phyloP scores from a whole-genome alignment of 2,888 invertebrate genomes.

The Agriotes lineatus region DNA sequence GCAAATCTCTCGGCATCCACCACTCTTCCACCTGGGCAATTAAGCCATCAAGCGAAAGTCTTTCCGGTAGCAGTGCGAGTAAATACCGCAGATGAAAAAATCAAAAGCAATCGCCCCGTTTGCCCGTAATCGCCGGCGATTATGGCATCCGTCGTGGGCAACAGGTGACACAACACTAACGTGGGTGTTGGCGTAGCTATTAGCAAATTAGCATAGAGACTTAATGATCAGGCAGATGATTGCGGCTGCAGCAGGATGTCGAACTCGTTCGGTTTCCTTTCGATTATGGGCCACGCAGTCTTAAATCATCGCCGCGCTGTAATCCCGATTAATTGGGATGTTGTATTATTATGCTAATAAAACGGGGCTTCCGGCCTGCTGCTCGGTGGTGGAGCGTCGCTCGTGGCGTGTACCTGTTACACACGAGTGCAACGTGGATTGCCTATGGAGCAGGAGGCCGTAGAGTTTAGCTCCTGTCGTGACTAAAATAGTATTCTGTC shows the following conservation, averaged over 20 bases:
- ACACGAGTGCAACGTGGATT: background rate
- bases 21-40: too few species aligned
- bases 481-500: too few species aligned
- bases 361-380: background rate
- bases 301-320: background rate
- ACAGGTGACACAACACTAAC: slow-evolving; percentile 16
- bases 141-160: background rate
- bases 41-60: too few species aligned
- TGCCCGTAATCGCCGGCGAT: too few species aligned
- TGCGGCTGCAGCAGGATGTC: slow-evolving; percentile 21
- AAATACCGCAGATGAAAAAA: too few species aligned
- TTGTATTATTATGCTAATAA: background rate
- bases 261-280: slow-evolving; percentile 32
- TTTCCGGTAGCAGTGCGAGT: too few species aligned
- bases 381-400: background rate
- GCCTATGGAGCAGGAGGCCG: background rate
- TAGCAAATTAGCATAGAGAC: background rate
- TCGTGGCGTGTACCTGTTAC: too few species aligned
- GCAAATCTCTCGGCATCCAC: too few species aligned
- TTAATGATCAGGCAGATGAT: slow-evolving; percentile 3
- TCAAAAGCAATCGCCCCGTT: too few species aligned
- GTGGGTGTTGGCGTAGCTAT: slow-evolving; percentile 16
- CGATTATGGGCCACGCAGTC: background rate
- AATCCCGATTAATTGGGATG: background rate
- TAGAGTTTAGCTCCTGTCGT: too few species aligned